phyloP scores from a whole-genome alignment of 2,113 vertebrate genomes.

The Morone chrysops region DNA sequence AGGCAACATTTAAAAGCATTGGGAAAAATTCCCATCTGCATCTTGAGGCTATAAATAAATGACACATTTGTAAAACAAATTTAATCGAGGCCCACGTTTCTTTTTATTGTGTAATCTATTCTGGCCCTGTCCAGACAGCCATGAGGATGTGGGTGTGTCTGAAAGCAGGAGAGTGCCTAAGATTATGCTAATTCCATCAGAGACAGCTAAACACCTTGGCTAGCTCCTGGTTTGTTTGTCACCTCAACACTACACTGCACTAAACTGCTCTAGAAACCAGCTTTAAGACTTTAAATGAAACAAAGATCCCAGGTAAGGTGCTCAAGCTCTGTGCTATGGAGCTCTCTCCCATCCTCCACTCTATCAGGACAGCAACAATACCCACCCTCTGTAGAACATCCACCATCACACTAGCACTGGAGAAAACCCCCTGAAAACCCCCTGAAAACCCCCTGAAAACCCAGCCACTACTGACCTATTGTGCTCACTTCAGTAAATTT shows the following conservation, averaged over 20 bases:
- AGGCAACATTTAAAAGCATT: neutral
- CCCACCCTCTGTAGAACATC: no score
- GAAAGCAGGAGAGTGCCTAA: constrained; percentile 37
- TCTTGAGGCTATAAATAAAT: neutral
- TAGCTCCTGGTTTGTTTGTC: constrained; percentile 31
- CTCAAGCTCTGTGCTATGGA: no score
- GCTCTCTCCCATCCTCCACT: no score
- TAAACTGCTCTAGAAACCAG: constrained; percentile 14
- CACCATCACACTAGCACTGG: no score
- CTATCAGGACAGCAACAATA: no score
- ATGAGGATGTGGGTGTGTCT: constrained; percentile 20
- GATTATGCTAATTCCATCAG: constrained; percentile 64
- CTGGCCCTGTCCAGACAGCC: neutral
- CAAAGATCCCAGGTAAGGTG: no score
- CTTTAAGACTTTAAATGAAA: neutral
- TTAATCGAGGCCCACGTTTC: neutral
- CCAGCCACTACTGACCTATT: no score
- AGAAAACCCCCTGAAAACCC: no score
- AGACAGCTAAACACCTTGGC: constrained; percentile 57
- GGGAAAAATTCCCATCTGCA: no score
- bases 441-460: no score
- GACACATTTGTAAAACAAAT: neutral
- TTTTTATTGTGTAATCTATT: neutral
- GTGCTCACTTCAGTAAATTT: no score
- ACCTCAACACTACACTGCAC: neutral